Evolutionary conservation across 2,113 vertebrate genomes (phyloP), one percentile per base, ranked within the genome.

Genomic region (Tonatia bakeri): DNA sequence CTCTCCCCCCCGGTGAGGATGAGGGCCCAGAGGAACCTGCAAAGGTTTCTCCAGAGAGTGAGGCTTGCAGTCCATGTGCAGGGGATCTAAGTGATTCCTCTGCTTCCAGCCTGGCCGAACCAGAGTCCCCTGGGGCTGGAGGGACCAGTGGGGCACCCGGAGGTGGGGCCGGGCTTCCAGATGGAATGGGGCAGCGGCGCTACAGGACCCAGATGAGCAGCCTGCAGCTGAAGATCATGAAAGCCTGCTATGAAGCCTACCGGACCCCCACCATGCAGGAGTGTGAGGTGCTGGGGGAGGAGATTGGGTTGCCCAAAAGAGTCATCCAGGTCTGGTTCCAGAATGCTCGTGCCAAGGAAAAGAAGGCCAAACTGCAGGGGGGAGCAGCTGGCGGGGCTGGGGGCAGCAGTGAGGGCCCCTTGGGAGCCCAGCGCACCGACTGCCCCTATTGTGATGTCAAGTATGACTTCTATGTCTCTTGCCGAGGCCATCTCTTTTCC

Each of bases 281-380:
- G 97, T 99, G 99, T 0, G 99, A 99, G 91, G 98, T 99, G 13
- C 98, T 99, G 19, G 99, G 99, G 4, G 98, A 98, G 0, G 99
- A 99, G 97, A 99, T 99, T 5, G 99, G 98, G 73, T 97, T 99
- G 92, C 99, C 99, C 6, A 99, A 99, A 54, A 99, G 99, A 96
- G 99, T 99, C 95, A 99, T 99, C 91, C 99, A 99, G 96, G 99
- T 99, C 94, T 99, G 99, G 99, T 99, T 99, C 97, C 99, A 99
- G 96, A 99, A 99, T 73, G 99, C 99, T 16, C 98, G 99, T 80
- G 99, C 99, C 85, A 99, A 99, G 98, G 99, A 99, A 96, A 99
- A 99, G 96, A 99, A 99, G 97, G 99, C 99, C 98, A 98, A 98
- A 89, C 98, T 99, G 59, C 99, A 99, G 94, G 99, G 99, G 86